Evolutionary conservation across 1,140 invertebrate genomes (phyloP), one percentile per base, ranked within the genome.

Genomic region (Sarcophaga bullata): DNA sequence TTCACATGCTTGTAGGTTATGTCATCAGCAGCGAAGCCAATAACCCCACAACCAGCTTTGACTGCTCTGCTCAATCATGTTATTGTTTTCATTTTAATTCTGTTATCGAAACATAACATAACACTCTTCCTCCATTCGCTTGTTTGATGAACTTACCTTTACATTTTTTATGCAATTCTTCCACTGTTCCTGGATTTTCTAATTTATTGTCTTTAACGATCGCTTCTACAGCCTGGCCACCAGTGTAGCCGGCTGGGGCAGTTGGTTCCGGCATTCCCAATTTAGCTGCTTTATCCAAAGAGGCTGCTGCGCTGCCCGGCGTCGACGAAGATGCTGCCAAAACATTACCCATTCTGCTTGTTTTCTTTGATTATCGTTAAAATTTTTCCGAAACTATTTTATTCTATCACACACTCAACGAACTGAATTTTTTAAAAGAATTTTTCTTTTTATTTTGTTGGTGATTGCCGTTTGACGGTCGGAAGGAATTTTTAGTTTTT

Each of bases 81-180:
- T 86, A 84, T 84, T 88, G 17, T 49, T 68, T 68, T 68, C n/a
- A 68, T 68, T 73, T 80, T 78, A 80, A 76, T 82, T 19, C 72
- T 80, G 48, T 81, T 62, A 73, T 84, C 85, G 83, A 68, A 17
- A 15, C 62, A 10, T 15, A 81, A 49, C 81, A 54, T 73, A 48
- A 37, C 25, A 37, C 25, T 37, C 25, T 37, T 37, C 25, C 25
- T 2, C 25, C 25, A 37, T 37, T 80, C 86, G 84, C 84, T 80
- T 81, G 80, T 82, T 68, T 83, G 83, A 46, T n/a, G n/a, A 48
- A 82, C 86, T 86, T 91, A 98, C 97, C 97, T 97, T 98, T 99
- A 91, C 96, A 98, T 91, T 97, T 98, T 92, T 98, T 98, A 89
- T 99, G 97, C 84, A 99, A 91, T 86, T 99, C 98, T 92, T 99